These are phyloP conservation scores for Myopa testacea DNA, from an alignment of 2,888 invertebrate species.

Conservation along the genomic window DNA sequence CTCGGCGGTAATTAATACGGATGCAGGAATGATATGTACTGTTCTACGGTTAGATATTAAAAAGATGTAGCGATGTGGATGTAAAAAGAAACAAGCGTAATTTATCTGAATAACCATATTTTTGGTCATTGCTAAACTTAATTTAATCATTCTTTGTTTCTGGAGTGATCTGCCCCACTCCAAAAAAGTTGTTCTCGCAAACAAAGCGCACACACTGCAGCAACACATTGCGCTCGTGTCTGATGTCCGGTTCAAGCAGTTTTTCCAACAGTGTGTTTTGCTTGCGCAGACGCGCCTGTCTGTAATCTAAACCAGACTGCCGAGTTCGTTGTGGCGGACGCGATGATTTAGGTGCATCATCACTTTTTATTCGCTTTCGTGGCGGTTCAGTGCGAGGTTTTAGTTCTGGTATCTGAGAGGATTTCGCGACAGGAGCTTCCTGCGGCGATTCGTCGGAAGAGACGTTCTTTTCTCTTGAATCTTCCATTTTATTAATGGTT, in stretches of 20 bases:
- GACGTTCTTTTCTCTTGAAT: neutral
- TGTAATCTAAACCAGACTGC: constrained; percentile 58
- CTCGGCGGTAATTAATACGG: constrained; percentile 44
- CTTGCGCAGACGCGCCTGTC: constrained; percentile 53
- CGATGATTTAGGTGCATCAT: neutral
- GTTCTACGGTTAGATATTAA: too few species aligned
- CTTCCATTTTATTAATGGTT: neutral
- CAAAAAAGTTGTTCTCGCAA: constrained; percentile 82
- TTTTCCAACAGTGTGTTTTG: constrained; percentile 75
- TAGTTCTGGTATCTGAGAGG: constrained; percentile 25
- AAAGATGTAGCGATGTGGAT: too few species aligned
- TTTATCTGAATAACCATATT: too few species aligned
- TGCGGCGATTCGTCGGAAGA: constrained; percentile 56
- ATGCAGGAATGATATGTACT: too few species aligned
- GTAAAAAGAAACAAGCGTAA: too few species aligned
- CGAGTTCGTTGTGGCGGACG: neutral
- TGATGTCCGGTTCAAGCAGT: constrained; percentile 81
- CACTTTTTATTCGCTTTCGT: neutral
- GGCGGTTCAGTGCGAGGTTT: constrained; percentile 45
- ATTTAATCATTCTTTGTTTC: too few species aligned
- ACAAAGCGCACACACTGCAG: constrained; percentile 88
- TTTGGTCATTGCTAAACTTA: too few species aligned
- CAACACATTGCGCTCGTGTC: constrained; percentile 87
- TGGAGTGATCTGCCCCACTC: constrained; percentile 49
- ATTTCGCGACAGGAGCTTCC: constrained; percentile 52